A percentile compares a stretch with the other conserved stretches of the same genome.
Conservation (phyloP, 2,888 invertebrate species). For the Leptopilina myrica region DNA sequence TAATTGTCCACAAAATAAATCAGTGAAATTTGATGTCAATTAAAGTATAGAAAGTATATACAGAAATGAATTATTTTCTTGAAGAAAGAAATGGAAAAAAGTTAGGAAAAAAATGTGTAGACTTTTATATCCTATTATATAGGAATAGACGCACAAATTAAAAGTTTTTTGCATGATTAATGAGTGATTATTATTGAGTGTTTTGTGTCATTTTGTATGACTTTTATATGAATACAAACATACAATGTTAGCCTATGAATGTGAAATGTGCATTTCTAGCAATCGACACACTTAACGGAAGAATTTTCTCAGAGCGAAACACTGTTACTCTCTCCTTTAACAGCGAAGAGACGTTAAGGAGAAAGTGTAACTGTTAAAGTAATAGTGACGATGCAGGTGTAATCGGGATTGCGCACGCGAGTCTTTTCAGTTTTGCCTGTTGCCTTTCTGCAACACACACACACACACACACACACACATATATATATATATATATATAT, state of each 20-base stretch:
- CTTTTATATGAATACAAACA: background rate
- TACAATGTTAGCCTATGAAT: conserved; percentile 19
- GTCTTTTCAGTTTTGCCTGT: conserved; percentile 43
- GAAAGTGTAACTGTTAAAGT: conserved; percentile 75
- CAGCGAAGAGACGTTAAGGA: conserved; percentile 59
- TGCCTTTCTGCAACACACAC: conserved; percentile 28
- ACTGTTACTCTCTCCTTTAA: conserved; percentile 60
- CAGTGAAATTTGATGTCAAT: no score
- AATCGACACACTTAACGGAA: conserved; percentile 57
- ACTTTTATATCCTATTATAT: no score
- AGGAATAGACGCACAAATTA: no score
- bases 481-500: no score
- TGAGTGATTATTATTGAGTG: background rate
- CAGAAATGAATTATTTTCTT: no score
- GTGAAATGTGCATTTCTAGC: conserved; percentile 42
- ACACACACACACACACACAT: no score
- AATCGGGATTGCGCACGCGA: conserved; percentile 73
- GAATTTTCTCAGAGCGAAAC: conserved; percentile 59
- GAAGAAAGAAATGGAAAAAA: no score
- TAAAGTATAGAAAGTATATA: no score
- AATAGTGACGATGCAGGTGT: conserved; percentile 73
- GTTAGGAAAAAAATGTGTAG: no score
- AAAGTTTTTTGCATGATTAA: background rate
- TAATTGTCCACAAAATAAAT: no score
- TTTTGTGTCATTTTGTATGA: no score